These are phyloP conservation scores for Eristalinus sepulchralis DNA, from an alignment of 2,888 invertebrate genomes.

Conservation along the genomic window DNA sequence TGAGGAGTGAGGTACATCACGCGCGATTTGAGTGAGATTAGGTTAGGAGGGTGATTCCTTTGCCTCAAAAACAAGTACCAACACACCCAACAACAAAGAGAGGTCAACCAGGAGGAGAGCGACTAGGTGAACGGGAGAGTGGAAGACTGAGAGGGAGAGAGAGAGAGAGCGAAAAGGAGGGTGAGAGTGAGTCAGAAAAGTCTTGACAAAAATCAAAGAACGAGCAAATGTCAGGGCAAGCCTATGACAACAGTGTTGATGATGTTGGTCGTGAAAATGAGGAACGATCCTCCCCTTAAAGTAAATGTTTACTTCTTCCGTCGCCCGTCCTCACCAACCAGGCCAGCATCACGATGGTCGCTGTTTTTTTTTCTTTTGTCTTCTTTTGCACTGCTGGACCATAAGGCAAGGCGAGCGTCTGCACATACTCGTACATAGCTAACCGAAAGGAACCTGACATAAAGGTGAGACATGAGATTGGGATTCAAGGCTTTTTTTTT, in stretches of 20 bases:
- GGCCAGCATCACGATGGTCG: neutral
- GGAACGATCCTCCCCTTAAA: conserved; percentile 32
- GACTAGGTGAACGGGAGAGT: neutral
- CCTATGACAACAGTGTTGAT: conserved; percentile 4
- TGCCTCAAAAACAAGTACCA: neutral
- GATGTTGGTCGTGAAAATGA: conserved; percentile 19
- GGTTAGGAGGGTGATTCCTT: conserved; percentile 43
- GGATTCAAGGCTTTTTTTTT: conserved; percentile 41
- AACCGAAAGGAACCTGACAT: neutral
- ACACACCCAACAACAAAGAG: conserved; percentile 14
- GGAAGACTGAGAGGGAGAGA: neutral
- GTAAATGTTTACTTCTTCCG: conserved; percentile 29
- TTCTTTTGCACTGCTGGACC: conserved; percentile 14
- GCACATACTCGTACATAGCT: neutral
- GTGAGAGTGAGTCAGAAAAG: neutral
- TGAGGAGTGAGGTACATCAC: conserved; percentile 33
- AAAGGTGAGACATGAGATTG: conserved; percentile 41
- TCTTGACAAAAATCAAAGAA: neutral
- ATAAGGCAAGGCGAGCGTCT: neutral
- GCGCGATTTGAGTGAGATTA: conserved; percentile 52
- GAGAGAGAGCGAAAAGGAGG: too few relatives aligned
- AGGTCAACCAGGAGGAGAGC: neutral
- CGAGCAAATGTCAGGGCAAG: neutral
- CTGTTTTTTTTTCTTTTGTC: conserved; percentile 1
- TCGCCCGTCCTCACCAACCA: neutral